Evolutionary conservation across 2,113 vertebrate species (phyloP).

Genomic region (Athene cunicularia): DNA sequence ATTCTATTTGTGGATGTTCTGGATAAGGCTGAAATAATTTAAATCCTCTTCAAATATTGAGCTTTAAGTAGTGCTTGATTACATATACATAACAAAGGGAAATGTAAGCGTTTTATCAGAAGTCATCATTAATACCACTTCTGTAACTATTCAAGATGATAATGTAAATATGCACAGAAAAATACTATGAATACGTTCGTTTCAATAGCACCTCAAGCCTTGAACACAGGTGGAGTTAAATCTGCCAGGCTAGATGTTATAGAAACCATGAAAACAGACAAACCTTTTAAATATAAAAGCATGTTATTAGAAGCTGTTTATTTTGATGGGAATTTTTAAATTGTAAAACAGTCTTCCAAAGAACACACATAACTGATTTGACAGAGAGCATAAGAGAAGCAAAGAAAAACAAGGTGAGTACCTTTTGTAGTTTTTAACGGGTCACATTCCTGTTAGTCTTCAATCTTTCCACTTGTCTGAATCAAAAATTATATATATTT

Average conservation of each 20-base stretch:
- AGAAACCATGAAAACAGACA: background rate
- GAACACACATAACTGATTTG: background rate
- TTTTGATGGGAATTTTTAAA: background rate
- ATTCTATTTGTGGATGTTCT: background rate
- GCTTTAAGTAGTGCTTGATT: background rate
- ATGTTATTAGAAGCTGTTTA: background rate
- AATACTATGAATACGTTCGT: background rate
- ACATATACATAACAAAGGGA: background rate
- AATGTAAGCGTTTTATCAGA: background rate
- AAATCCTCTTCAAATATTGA: background rate
- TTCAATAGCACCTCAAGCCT: background rate
- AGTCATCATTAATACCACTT: background rate
- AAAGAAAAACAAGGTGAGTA: background rate
- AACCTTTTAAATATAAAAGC: background rate
- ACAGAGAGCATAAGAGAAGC: background rate
- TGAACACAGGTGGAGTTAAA: background rate
- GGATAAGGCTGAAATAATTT: background rate
- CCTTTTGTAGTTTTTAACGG: background rate
- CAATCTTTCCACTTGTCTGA: background rate
- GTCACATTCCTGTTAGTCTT: background rate
- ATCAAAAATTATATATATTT: background rate
- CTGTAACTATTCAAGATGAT: background rate
- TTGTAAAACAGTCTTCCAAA: background rate
- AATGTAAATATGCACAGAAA: background rate
- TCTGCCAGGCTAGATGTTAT: background rate